Percentiles rank a stretch among this genome's conserved stretches.
Evolutionary conservation across 2,888 invertebrate genomes (phyloP).

Genomic region (Tetramorium bicarinatum): DNA sequence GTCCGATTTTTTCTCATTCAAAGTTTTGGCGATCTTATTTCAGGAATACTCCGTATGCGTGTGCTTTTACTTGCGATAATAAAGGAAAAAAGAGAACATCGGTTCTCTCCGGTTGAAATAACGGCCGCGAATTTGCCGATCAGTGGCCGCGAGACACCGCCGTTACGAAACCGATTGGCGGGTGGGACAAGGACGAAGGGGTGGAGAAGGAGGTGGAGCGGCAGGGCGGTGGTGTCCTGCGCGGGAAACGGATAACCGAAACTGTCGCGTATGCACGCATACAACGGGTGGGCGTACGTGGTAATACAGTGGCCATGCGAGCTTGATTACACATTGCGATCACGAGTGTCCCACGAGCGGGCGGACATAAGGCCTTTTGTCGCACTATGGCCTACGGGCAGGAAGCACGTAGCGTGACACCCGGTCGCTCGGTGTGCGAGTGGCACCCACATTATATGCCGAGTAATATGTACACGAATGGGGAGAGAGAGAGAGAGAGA

Average conservation of each 20-base stretch:
- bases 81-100: background rate
- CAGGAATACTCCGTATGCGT: background rate
- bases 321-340: conserved; percentile 85
- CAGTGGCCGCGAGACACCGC: conserved; percentile 37
- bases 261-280: conserved; percentile 60
- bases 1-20: background rate
- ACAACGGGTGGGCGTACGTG: conserved; percentile 72
- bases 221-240: conserved; percentile 62
- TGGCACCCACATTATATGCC: conserved; percentile 76
- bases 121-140: conserved; percentile 35
- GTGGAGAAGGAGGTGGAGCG: conserved; percentile 39
- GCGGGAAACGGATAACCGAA: conserved; percentile 73
- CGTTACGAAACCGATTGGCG: conserved; percentile 70
- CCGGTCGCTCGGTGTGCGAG: conserved; percentile 75
- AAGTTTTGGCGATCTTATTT: conserved; percentile 18
- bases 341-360: conserved; percentile 84
- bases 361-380: conserved; percentile 83
- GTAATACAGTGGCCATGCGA: conserved; percentile 80
- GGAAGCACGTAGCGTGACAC: conserved; percentile 86
- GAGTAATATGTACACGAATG: conserved; percentile 77
- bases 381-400: conserved; percentile 82
- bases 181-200: conserved; percentile 37
- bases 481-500: conserved; percentile 40
- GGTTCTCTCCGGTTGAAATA: conserved; percentile 14
- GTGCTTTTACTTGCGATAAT: background rate